phyloP scores from a whole-genome alignment of 2,113 vertebrate genomes.

The Nerophis ophidion region DNA sequence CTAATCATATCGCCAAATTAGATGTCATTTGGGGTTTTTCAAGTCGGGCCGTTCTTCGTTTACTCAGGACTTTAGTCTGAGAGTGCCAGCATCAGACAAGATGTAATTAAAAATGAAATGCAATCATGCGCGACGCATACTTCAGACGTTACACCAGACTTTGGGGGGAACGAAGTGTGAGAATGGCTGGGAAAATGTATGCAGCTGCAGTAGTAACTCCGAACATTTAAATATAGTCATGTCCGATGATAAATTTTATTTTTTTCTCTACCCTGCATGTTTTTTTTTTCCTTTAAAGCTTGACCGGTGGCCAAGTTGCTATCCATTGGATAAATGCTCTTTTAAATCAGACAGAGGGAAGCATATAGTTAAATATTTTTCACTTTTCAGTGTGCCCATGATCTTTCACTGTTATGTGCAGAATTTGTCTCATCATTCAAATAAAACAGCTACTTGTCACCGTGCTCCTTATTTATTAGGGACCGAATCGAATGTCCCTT shows the following conservation, averaged over 20 bases:
- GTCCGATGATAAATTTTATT: not conserved
- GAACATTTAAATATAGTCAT: not conserved
- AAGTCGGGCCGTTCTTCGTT: slow-evolving; percentile 38
- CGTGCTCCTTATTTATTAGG: too few relatives aligned
- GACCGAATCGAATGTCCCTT: too few relatives aligned
- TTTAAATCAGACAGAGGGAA: too few relatives aligned
- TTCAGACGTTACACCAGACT: slow-evolving; percentile 34
- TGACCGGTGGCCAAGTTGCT: too few relatives aligned
- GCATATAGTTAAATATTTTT: too few relatives aligned
- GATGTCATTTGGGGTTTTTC: slow-evolving; percentile 48
- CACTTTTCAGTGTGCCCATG: too few relatives aligned
- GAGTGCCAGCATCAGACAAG: slow-evolving; percentile 33
- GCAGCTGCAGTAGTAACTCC: not conserved
- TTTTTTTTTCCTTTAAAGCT: not conserved
- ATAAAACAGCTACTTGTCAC: too few relatives aligned
- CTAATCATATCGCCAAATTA: slow-evolving; percentile 57
- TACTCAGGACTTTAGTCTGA: slow-evolving; percentile 46
- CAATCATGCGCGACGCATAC: slow-evolving; percentile 45
- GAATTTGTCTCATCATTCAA: too few relatives aligned
- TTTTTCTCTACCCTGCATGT: not conserved
- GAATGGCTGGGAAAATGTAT: slow-evolving; percentile 14
- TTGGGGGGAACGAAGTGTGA: slow-evolving; percentile 13
- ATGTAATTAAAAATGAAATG: slow-evolving; percentile 59
- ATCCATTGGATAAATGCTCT: too few relatives aligned
- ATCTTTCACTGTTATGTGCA: too few relatives aligned